Percentiles rank a stretch among this genome's conserved stretches.
These are phyloP conservation scores for Thinocorus orbignyianus DNA, from an alignment of 2,113 vertebrate genomes.

Conservation along the genomic window DNA sequence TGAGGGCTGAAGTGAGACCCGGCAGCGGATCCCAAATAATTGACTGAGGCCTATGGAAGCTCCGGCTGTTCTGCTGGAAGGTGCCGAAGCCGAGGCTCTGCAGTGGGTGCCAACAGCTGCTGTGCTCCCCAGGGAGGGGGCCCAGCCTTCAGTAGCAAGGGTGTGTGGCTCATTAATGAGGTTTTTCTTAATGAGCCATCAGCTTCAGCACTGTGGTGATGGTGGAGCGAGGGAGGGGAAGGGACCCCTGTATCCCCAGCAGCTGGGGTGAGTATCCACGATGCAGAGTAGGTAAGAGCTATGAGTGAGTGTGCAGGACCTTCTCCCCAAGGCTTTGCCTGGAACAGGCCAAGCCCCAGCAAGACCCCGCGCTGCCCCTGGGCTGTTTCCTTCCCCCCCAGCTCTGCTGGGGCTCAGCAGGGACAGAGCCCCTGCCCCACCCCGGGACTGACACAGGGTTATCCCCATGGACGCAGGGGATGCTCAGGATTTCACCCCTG, in stretches of 20 bases:
- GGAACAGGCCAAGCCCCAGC: accelerated
- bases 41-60: accelerated
- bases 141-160: not conserved
- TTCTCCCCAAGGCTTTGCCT: accelerated
- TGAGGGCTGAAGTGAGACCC: accelerated
- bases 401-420: not conserved
- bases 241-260: not conserved
- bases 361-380: accelerated
- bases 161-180: accelerated
- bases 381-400: accelerated
- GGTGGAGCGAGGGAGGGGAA: accelerated
- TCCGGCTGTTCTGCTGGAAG: accelerated
- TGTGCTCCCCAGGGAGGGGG: not conserved
- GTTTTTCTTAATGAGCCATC: not conserved
- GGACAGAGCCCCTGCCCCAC: accelerated
- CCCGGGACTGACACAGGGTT: accelerated
- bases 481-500: not conserved
- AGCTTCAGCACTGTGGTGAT: too few species aligned
- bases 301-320: too few species aligned
- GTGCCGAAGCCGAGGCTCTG: accelerated
- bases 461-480: too few species aligned
- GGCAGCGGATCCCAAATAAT: accelerated
- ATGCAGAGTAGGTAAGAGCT: too few species aligned
- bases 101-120: too few species aligned
- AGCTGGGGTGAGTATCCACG: too few species aligned